Base-by-base conservation (phyloP, 2,888 invertebrate species). In the Ophion ventricosus region DNA sequence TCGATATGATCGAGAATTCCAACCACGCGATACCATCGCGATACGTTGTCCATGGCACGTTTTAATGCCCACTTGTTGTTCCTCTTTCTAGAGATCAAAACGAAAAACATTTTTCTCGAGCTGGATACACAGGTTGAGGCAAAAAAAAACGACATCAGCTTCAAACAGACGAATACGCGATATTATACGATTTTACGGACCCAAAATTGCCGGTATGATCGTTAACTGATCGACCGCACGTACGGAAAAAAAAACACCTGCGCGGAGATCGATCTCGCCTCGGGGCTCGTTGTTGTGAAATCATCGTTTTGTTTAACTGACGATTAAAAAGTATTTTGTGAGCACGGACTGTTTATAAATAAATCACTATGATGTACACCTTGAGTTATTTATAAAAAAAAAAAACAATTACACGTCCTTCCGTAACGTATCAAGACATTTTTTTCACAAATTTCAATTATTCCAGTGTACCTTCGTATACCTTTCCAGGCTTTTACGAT, bases 1-100 rank as follows among this genome's bases (percentile, higher is more conserved):
- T 95, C 95, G 85, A 95, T 91, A 87, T 94, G 93, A 91, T 95
- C 95, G 84, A 96, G 90, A 54, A 95, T 92, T 26, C 95, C 95
- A 49, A 96, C 95, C 1, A 95, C 95, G 4, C 94, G 93, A 91
- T 94, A 96, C 93, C 94, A 95, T 87, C 93, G 93, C 79, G 95
- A 94, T 3, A 95, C 95, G 85, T 95, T 95, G 57, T 90, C 88
- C 91, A 95, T 95, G 26, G 96, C 95, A 85, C 89, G 93, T 82
- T 93, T 90, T 75, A 95, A 90, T 14, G 95, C 95, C 94, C 95
- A 95, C 67, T 92, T 91, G 86, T 94, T 94, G 89, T 95, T 95
- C 82, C 94, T 90, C 85, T 93, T 90, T 90, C 95, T 95, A 64
- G 26, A 88, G 86, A 57, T 17, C 29, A 23, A 77, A 57, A 23